phyloP scores from a whole-genome alignment of 2,888 invertebrate genomes.

The Anthophora plumipes region DNA sequence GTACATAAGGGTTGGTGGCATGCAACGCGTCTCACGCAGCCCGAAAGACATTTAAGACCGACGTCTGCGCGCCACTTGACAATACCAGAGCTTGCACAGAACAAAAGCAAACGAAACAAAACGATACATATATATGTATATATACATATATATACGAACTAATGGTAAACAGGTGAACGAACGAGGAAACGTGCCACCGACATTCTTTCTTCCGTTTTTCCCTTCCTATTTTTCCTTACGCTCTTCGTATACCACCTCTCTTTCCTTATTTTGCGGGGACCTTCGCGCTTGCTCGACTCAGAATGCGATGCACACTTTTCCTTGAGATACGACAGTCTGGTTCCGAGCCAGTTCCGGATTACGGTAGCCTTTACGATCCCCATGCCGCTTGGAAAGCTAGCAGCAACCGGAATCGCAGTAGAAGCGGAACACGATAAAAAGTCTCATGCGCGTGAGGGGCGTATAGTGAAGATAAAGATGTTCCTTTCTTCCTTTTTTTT shows the following conservation, averaged over 20 bases:
- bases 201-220: slow-evolving; percentile 11
- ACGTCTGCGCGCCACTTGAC: slow-evolving; percentile 66
- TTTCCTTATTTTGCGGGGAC: slow-evolving; percentile 61
- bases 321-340: slow-evolving; percentile 56
- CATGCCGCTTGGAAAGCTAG: slow-evolving; percentile 38
- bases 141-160: slow-evolving; percentile 40
- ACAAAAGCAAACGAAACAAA: slow-evolving; percentile 46
- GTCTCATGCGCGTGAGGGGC: neutral
- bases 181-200: too few species aligned
- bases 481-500: slow-evolving; percentile 18
- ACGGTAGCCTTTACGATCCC: slow-evolving; percentile 57
- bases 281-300: slow-evolving; percentile 57
- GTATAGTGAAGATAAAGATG: slow-evolving; percentile 29
- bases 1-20: neutral
- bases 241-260: neutral
- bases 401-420: too few species aligned
- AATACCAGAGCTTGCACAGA: slow-evolving; percentile 56
- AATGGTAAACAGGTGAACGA: slow-evolving; percentile 29
- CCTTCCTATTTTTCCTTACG: too few species aligned
- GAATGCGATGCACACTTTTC: slow-evolving; percentile 60
- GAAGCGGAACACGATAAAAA: slow-evolving; percentile 46
- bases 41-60: slow-evolving; percentile 61
- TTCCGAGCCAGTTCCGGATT: slow-evolving; percentile 69
- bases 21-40: slow-evolving; percentile 28
- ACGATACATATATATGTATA: too few species aligned